phyloP scores from a whole-genome alignment of 1,140 invertebrate genomes.

The Gonioctena quinquepunctata region DNA sequence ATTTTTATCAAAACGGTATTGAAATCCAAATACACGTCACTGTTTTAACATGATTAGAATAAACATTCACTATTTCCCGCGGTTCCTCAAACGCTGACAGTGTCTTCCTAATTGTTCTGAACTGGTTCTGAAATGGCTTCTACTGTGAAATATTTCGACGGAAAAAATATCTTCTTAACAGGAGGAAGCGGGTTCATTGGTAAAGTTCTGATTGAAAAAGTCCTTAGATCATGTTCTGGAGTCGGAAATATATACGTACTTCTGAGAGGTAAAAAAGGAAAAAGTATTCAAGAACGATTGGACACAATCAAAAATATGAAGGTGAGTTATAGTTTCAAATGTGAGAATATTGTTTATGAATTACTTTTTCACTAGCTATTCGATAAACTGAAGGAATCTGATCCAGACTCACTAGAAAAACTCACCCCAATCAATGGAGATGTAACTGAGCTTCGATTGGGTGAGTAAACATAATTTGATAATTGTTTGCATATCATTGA shows the following conservation, averaged over 20 bases:
- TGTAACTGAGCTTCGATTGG: background rate
- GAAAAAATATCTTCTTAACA: constrained; percentile 70
- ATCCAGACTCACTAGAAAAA: background rate
- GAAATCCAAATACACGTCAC: too few species aligned
- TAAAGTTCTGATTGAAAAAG: constrained; percentile 82
- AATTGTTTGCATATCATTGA: too few species aligned
- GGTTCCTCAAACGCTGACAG: too few species aligned
- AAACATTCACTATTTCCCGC: too few species aligned
- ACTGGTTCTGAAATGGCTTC: background rate
- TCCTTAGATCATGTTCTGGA: constrained; percentile 74
- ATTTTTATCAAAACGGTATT: too few species aligned
- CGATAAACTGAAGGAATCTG: background rate
- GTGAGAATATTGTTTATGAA: too few species aligned
- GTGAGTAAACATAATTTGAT: too few species aligned
- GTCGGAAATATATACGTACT: background rate
- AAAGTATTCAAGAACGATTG: background rate
- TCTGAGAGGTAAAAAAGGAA: background rate
- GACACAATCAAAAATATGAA: background rate
- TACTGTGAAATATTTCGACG: constrained; percentile 60
- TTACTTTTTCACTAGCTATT: background rate
- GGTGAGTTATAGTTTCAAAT: too few species aligned
- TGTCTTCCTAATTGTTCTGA: too few species aligned
- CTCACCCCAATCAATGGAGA: background rate
- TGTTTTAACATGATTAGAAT: too few species aligned
- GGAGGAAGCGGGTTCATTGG: constrained; percentile 83